Base-by-base conservation (phyloP, 2,113 vertebrate species). In the Cololabis saira region DNA sequence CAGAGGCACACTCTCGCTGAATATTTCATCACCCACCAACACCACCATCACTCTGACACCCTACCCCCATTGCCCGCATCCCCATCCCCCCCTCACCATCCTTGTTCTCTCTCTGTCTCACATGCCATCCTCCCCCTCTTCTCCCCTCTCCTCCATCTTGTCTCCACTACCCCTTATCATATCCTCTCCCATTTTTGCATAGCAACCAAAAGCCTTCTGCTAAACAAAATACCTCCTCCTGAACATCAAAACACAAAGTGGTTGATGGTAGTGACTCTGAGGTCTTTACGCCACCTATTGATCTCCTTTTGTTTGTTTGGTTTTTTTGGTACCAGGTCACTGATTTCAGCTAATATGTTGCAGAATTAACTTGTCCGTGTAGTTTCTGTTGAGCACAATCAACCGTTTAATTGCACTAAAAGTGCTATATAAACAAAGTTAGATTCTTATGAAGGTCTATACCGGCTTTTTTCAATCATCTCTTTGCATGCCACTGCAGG, bases 11-110 rank as follows among this genome's bases (percentile, higher is more conserved):
- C 84, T 90, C 89, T 91, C 90, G 88, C 92, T 93, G 92, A 94
- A 93, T 93, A 94, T 94, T 93, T 94, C 90, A 93, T 93, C 92
- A 92, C 85, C 83, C 80, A 78, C 76, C 79, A 87, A 65, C 80
- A 55, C 50, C 79, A 79, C 82, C 21, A 78, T 67, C 71, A 74
- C 74, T 75, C 74, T 87, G 81, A 87, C 87, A 87, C 84, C 82
- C 84, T 83, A 78, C 82, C 88, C 89, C 85, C 77, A 84, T 79
- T 75, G 50, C 85, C 83, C 56, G 41, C 78, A 74, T 86, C 80
- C 67, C 43, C 77, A 69, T 70, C 63, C 80, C 62, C 83, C 81
- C 73, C 22, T 78, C 67, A 17, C 79, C 73, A 81, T 70, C 80
- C 72, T 56, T 12, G 33, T 79, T 69, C 64, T 74, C 64, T 74